Evolutionary conservation across 2,888 invertebrate species (phyloP), one percentile per base, ranked within the genome.

Genomic region (Leptothorax acervorum): DNA sequence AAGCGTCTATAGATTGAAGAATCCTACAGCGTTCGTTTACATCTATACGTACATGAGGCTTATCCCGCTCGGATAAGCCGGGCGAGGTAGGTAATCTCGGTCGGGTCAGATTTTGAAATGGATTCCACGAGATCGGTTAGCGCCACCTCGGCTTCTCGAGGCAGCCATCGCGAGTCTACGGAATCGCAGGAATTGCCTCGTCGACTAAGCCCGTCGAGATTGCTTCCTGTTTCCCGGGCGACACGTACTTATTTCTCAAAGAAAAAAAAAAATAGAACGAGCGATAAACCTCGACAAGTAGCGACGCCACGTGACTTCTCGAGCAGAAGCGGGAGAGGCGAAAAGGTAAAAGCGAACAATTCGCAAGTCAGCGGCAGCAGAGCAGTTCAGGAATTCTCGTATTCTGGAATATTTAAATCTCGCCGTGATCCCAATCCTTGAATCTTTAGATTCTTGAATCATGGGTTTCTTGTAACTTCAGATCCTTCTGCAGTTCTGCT

Each of bases 161-260:
- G 35, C 81, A 63, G 35, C 55, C 66, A 48, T 71, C 79, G 82
- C 83, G 85, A 31, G 78, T 89, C 86, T 45, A 66, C 86, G 85
- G 84, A 89, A 88, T 88, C 85, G 86, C 86, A 76, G 89, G 79
- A 88, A 90, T 88, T 90, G 87, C 88, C 68, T 86, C 87, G 86
- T 78, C 90, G 86, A 87, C 90, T 92, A 91, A 93, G 92, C 93
- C 89, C 78, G 74, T 71, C 87, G 90, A 93, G 91, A 93, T 93
- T 93, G 92, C 92, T 92, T 91, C 88, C 92, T 91, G 90, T 91
- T 93, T 92, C 90, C 87, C 86, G 82, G 86, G 88, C 90, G 91
- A 92, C 91, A 87, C 86, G 89, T 89, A 90, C 89, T 90, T 93
- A 88, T 90, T 91, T 90, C 89, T 78, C 63, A 74, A 87, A 85